Evolutionary conservation across 1,140 invertebrate species (phyloP).

Genomic region (Sweltsa coloradensis): DNA sequence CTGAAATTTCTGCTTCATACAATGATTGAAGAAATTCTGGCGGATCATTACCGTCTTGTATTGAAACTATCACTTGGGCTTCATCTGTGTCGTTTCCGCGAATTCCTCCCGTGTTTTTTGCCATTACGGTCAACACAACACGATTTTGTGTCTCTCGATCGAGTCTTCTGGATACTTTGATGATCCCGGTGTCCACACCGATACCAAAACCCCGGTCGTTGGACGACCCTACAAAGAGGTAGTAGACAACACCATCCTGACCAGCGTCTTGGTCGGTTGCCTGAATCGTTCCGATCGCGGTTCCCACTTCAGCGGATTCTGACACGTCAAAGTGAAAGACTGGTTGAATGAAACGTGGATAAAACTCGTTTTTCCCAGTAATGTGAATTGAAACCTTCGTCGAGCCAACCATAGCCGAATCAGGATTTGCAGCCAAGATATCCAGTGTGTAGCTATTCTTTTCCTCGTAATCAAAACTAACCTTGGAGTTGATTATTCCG

Average conservation of each 20-base stretch:
- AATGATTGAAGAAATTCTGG: slow-evolving; percentile 70
- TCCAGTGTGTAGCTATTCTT: slow-evolving; percentile 62
- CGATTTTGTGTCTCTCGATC: slow-evolving; percentile 86
- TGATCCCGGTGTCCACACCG: slow-evolving; percentile 68
- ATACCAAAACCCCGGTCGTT: slow-evolving; percentile 87
- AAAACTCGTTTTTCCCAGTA: slow-evolving; percentile 84
- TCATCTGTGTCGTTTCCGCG: slow-evolving; percentile 90
- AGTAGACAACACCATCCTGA: slow-evolving; percentile 84
- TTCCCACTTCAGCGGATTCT: slow-evolving; percentile 80
- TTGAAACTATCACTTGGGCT: slow-evolving; percentile 82
- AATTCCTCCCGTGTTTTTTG: slow-evolving; percentile 88
- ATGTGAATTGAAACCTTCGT: slow-evolving; percentile 64
- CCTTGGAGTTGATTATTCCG: slow-evolving; percentile 62
- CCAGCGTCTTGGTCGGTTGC: slow-evolving; percentile 86
- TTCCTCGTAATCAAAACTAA: slow-evolving; percentile 83
- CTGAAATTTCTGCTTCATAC: slow-evolving; percentile 66
- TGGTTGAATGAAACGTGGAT: slow-evolving; percentile 80
- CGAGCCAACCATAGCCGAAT: slow-evolving; percentile 63
- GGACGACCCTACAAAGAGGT: slow-evolving; percentile 83
- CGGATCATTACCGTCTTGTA: slow-evolving; percentile 92
- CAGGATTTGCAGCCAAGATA: slow-evolving; percentile 77
- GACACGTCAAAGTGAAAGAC: slow-evolving; percentile 90
- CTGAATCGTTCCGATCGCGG: slow-evolving; percentile 70
- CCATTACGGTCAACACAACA: slow-evolving; percentile 81
- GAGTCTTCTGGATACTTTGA: slow-evolving; percentile 66